Percentiles rank a stretch among this genome's conserved stretches.
Evolutionary conservation across 2,113 vertebrate species (phyloP).

Genomic region (Vimba vimba): DNA sequence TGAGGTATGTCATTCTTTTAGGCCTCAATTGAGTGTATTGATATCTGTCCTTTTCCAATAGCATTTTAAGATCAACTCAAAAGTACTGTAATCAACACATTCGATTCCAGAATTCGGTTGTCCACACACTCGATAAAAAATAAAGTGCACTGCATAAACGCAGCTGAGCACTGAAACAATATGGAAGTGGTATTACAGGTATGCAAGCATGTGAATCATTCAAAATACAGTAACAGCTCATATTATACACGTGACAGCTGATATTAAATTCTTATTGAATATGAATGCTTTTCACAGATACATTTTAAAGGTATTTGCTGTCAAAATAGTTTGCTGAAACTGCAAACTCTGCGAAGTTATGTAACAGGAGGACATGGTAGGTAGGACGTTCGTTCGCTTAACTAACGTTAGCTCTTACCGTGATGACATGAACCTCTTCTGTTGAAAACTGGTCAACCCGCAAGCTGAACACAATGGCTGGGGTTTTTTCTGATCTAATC

Average conservation of each 20-base stretch:
- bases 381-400: constrained; percentile 30
- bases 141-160: not conserved
- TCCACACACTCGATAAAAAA: not conserved
- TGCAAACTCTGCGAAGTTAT: constrained; percentile 23
- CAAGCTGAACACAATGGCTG: constrained; percentile 67
- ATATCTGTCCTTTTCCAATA: not conserved
- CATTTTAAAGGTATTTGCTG: not conserved
- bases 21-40: not conserved
- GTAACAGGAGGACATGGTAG: constrained; percentile 12
- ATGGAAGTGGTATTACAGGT: not conserved
- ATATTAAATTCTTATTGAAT: not conserved
- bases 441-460: constrained; percentile 62
- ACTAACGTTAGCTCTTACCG: constrained; percentile 68
- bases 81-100: not conserved
- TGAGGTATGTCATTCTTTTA: not conserved
- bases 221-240: not conserved
- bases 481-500: constrained; percentile 58
- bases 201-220: not conserved
- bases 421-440: constrained; percentile 76
- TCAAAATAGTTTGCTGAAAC: not conserved
- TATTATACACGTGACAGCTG: not conserved
- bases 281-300: not conserved
- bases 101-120: not conserved
- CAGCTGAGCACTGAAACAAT: not conserved
- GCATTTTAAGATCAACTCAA: not conserved